Evolutionary conservation across 2,113 vertebrate genomes (phyloP), one percentile per base, ranked within the genome.

Genomic region (Ictalurus punctatus): DNA sequence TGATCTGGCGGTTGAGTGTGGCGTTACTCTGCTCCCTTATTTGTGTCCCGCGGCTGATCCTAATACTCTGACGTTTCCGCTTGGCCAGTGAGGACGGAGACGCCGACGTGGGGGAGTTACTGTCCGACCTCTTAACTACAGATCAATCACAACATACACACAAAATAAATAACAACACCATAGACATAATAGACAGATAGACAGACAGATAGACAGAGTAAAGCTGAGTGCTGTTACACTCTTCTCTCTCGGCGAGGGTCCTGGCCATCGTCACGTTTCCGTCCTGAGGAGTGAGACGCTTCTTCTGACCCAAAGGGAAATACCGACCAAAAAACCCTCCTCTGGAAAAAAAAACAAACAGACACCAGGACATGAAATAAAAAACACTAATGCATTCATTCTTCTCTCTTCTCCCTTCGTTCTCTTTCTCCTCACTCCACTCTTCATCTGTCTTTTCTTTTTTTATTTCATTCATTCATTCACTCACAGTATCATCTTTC

Each of bases 21-120:
- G 94, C 92, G 23, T 95, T 95, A 95, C 97, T 97, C 80, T 97
- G 95, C 92, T 96, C 94, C 0, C 94, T 96, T 37, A 95, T 95
- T 0, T 95, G 94, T 0, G 98, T 97, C 92, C 96, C 96, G 48
- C 97, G 97, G 93, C 97, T 98, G 40, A 99, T 96, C 85, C 95
- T 96, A 30, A 98, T 96, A 78, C 95, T 96, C 92, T 90, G 90
- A 65, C 0, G 27, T 1, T 34, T 83, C 0, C 56, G 67, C 6
- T 95, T 92, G 93, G 78, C 83, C 93, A 96, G 91, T 40, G 21
- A 87, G 9, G 83, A 14, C 90, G 63, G 0, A 89, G 44, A 93
- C 86, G 89, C 90, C 91, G 94, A 63, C 17, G 86, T 89, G 4
- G 92, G 83, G 3, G 54, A 89, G 90, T 87, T 84, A 1, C 80